Percentiles rank a stretch among this genome's conserved stretches.
Evolutionary conservation across 2,113 vertebrate genomes (phyloP).

Genomic region (Lepisosteus osseus): DNA sequence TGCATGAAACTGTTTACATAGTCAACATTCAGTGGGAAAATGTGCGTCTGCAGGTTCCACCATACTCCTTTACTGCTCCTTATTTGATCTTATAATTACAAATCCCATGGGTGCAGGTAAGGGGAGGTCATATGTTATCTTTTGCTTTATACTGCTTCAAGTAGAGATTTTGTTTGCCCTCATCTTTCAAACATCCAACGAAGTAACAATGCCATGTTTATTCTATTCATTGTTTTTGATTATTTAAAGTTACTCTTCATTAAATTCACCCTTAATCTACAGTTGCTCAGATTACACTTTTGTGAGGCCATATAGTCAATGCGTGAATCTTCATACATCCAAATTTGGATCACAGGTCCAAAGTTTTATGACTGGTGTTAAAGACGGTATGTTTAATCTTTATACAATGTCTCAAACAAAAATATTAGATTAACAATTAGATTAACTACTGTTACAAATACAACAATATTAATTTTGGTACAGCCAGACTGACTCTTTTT

Average conservation of each 20-base stretch:
- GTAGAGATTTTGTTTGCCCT: conserved; percentile 1
- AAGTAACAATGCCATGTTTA: neutral
- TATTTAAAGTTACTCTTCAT: conserved; percentile 5
- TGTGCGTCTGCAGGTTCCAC: conserved; percentile 32
- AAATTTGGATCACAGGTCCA: no score
- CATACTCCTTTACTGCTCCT: conserved; percentile 26
- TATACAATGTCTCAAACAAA: no score
- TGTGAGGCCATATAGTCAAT: conserved; percentile 10
- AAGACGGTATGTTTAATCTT: no score
- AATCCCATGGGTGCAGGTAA: conserved; percentile 32
- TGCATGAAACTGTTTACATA: conserved; percentile 43
- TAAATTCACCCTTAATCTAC: conserved; percentile 3
- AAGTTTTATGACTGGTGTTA: no score
- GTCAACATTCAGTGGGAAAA: conserved; percentile 43
- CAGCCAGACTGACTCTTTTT: no score
- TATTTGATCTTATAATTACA: conserved; percentile 42
- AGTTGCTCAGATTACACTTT: conserved; percentile 18
- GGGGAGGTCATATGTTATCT: conserved; percentile 32
- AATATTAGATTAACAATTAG: no score
- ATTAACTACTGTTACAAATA: no score
- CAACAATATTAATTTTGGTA: no score
- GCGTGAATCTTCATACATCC: neutral
- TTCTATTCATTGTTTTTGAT: neutral
- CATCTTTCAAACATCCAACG: neutral
- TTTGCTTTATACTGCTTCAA: conserved; percentile 18